Conservation (phyloP, 1,140 invertebrate genomes). For the Aradophagus sp. region DNA sequence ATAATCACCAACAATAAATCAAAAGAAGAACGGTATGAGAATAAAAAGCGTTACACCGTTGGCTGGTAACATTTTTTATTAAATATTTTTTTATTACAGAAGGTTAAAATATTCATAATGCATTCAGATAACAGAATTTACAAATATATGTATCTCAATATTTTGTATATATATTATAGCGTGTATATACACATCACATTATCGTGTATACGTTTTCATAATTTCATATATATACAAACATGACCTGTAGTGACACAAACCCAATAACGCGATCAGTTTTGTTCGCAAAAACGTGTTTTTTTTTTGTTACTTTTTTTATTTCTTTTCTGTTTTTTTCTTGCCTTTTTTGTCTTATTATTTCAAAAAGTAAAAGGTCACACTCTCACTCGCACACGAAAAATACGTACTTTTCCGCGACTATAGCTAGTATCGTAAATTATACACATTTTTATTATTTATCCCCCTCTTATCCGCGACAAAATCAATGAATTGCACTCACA, state of each 20-base stretch:
- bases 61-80: conserved; percentile 73
- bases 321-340: background rate
- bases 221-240: conserved; percentile 68
- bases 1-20: too few species aligned
- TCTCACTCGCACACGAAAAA: conserved; percentile 46
- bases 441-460: conserved; percentile 29
- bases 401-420: conserved; percentile 48
- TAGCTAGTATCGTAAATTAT: conserved; percentile 44
- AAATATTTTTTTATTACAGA: conserved; percentile 74
- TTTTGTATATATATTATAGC: conserved; percentile 65
- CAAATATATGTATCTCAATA: conserved; percentile 74
- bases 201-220: conserved; percentile 63
- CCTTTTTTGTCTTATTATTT: conserved; percentile 10
- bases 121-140: conserved; percentile 74
- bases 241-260: conserved; percentile 66
- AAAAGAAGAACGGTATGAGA: too few species aligned
- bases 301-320: conserved; percentile 23
- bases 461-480: too few species aligned
- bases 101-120: conserved; percentile 74
- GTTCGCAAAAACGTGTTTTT: conserved; percentile 25
- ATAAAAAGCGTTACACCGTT: too few species aligned
- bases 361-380: conserved; percentile 41
- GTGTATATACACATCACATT: conserved; percentile 68
- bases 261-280: conserved; percentile 43
- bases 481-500: conserved; percentile 43